Percentiles rank a stretch among this genome's conserved stretches.
Evolutionary conservation across 1,140 invertebrate genomes (phyloP).

Genomic region (Papilio machaon): DNA sequence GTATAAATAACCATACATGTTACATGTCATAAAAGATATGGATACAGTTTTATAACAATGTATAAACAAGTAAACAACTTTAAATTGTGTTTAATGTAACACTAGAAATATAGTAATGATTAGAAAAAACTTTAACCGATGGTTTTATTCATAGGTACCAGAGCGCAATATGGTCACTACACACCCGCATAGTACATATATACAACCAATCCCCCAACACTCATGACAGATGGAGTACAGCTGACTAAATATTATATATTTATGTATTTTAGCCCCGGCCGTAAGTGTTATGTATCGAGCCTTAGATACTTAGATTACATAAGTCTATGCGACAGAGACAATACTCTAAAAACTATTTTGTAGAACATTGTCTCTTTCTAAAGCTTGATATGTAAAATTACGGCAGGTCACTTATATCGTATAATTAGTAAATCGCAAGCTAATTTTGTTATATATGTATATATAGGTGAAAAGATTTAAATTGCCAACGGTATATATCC

Average conservation of each 20-base stretch:
- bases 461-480: conserved; percentile 73
- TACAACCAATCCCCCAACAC: conserved; percentile 63
- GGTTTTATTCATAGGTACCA: conserved; percentile 72
- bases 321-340: conserved; percentile 3
- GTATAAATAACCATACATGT: conserved; percentile 75
- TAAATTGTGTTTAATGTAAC: conserved; percentile 74
- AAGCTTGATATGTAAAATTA: conserved; percentile 5
- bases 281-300: conserved; percentile 23
- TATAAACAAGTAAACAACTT: conserved; percentile 80
- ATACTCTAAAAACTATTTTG: conserved; percentile 4
- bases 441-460: conserved; percentile 62
- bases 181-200: conserved; percentile 54
- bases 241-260: conserved; percentile 59
- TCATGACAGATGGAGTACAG: conserved; percentile 48
- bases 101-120: conserved; percentile 69
- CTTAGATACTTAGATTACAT: neutral
- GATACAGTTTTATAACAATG: conserved; percentile 76
- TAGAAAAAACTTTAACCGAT: conserved; percentile 72
- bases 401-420: conserved; percentile 46
- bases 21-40: conserved; percentile 75
- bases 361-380: neutral
- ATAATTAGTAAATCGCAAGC: conserved; percentile 72
- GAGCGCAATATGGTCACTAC: conserved; percentile 64
- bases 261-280: conserved; percentile 22
- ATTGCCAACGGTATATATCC: conserved; percentile 62